A percentile compares a stretch with the other conserved stretches of the same genome.
Evolutionary conservation across 2,888 invertebrate genomes (phyloP).

Genomic region (Marronus borbonicus): DNA sequence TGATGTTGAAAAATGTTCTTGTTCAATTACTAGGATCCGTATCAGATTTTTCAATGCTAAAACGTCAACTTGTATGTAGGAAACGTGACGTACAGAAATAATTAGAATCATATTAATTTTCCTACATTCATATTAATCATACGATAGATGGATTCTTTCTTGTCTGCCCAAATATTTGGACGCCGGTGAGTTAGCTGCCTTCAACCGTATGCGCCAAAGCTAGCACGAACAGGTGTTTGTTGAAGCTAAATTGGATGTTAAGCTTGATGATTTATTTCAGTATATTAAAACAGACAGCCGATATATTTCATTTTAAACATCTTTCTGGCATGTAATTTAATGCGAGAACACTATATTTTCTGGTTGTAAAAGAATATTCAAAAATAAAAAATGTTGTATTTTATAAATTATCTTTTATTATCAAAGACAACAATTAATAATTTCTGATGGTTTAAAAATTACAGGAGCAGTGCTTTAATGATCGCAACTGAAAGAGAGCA

Average conservation of each 20-base stretch:
- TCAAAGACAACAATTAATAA: too few species aligned
- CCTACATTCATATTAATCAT: constrained; percentile 20
- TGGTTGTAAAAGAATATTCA: neutral
- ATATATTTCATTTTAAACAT: constrained; percentile 21
- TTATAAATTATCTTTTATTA: too few species aligned
- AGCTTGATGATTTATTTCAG: constrained; percentile 20
- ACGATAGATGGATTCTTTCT: neutral
- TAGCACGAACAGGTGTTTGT: constrained; percentile 28
- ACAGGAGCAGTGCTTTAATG: too few species aligned
- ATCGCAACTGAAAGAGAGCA: too few species aligned
- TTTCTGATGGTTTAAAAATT: too few species aligned
- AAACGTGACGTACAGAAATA: constrained; percentile 11
- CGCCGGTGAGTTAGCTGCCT: neutral
- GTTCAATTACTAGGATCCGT: constrained; percentile 8
- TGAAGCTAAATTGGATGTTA: constrained; percentile 15
- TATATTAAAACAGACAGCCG: constrained; percentile 31
- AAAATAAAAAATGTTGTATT: neutral
- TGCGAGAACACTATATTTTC: neutral
- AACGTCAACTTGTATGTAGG: neutral
- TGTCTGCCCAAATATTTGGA: constrained; percentile 20
- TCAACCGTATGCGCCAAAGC: neutral
- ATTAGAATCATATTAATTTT: constrained; percentile 6
- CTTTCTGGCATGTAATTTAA: neutral
- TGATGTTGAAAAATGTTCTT: constrained; percentile 25
- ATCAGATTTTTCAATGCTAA: neutral